Percentiles rank a stretch among this genome's conserved stretches.
These are phyloP conservation scores for Tiliacea citrago DNA, from an alignment of 2,888 invertebrate genomes.

Conservation along the genomic window DNA sequence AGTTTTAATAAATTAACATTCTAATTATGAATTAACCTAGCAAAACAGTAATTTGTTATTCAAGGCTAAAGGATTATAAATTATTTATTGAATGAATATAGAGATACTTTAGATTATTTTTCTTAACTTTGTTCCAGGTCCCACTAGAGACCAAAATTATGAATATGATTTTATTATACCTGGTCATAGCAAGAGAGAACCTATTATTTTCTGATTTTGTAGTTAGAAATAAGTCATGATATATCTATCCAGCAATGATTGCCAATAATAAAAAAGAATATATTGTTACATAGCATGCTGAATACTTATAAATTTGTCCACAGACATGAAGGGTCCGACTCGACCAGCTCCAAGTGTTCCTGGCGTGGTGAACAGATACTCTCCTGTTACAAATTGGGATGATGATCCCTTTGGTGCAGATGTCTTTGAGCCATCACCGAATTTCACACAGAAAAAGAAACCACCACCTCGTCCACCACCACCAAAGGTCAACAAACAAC, in stretches of 20 bases:
- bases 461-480: constrained; percentile 94
- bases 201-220: background rate
- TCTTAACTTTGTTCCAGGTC: background rate
- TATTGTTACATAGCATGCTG: background rate
- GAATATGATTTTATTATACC: background rate
- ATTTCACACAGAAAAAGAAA: constrained; percentile 91
- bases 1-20: constrained; percentile 40
- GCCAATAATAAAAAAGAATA: background rate
- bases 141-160: background rate
- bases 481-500: constrained; percentile 89
- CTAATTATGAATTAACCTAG: constrained; percentile 35
- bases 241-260: background rate
- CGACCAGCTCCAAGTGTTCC: constrained; percentile 91
- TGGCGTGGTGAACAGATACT: constrained; percentile 82
- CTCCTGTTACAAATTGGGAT: constrained; percentile 90
- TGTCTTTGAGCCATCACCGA: constrained; percentile 86
- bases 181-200: background rate
- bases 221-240: background rate
- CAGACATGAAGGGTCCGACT: constrained; percentile 92
- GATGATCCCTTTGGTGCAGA: constrained; percentile 88
- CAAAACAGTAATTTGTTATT: constrained; percentile 26
- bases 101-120: constrained; percentile 2
- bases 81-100: constrained; percentile 32
- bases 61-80: constrained; percentile 50
- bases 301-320: constrained; percentile 58